Base-by-base conservation (phyloP, 2,113 vertebrate species). In the Passer domesticus region DNA sequence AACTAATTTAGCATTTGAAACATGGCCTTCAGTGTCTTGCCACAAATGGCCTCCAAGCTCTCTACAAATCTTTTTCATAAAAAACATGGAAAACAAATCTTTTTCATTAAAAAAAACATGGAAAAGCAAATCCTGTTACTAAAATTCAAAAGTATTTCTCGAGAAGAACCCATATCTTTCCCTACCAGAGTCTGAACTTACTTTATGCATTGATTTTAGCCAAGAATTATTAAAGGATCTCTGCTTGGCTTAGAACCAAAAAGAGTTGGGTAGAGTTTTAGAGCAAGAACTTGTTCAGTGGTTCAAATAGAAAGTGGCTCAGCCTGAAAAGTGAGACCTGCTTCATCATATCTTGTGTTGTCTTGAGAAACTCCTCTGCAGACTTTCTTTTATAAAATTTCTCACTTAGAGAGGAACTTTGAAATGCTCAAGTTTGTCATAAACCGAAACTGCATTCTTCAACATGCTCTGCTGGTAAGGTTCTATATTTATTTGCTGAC, bases 1-100 rank as follows among this genome's bases (percentile, higher is more conserved):
- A 39, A 90, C 39, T 70, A 94, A 94, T 84, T 76, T 50, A 88
- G 41, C 39, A 56, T 82, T 89, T 94, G 74, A 95, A 93, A 90
- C 41, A 79, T 72, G 28, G 50, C 35, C 24, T 46, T 6, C 43
- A 69, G 8, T 44, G 19, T 46, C 33, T 82, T 68, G 7, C 18
- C 23, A 77, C 9, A 59, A 52, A 80, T 27, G 23, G 28, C 31
- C 13, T 81, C 21, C 37, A 22, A 73, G 11, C 1, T 76, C 7
- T 83, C 49, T 25, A 27, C 39, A 72, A 81, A 58, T 68, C 6
- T 60, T 81, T 67, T 56, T 44, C 47, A 58, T 53, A 37, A 37
- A 37, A 37, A 37, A 37, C 35, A 37, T 37, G 35, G 35, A 37
- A 37, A 37, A 27, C 39, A 72, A 81, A 58, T 68, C 6, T 60